phyloP scores from a whole-genome alignment of 1,140 invertebrate species.

The Drosophila pseudoobscura region DNA sequence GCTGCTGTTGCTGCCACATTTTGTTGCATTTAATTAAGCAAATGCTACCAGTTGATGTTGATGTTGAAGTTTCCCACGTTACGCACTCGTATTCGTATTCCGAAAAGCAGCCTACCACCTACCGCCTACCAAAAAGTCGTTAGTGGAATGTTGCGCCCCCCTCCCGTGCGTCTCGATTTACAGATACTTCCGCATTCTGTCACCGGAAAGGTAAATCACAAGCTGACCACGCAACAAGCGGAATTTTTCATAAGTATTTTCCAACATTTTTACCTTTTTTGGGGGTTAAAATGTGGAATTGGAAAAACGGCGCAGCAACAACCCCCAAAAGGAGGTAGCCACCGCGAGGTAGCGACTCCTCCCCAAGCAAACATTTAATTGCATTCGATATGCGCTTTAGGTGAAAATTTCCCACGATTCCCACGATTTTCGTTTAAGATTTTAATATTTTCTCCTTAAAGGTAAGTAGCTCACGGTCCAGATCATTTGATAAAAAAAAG shows the following conservation, averaged over 20 bases:
- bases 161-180: constrained; percentile 43
- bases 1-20: constrained; percentile 40
- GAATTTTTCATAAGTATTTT: constrained; percentile 49
- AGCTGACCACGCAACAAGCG: constrained; percentile 77
- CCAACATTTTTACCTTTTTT: constrained; percentile 42
- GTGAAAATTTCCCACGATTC: constrained; percentile 79
- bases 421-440: constrained; percentile 74
- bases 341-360: constrained; percentile 44
- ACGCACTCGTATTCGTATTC: neutral
- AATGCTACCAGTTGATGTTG: constrained; percentile 63
- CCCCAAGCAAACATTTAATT: constrained; percentile 66
- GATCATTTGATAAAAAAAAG: constrained; percentile 47
- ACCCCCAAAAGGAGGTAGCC: constrained; percentile 43
- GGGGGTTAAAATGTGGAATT: constrained; percentile 63
- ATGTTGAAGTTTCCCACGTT: constrained; percentile 68
- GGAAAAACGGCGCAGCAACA: constrained; percentile 58
- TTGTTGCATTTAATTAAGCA: constrained; percentile 72
- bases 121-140: constrained; percentile 69
- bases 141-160: constrained; percentile 42
- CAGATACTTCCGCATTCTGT: constrained; percentile 74
- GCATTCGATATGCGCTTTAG: constrained; percentile 79
- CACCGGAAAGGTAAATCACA: constrained; percentile 80
- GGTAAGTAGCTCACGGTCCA: constrained; percentile 61
- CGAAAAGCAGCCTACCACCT: constrained; percentile 10
- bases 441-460: constrained; percentile 28